These are phyloP conservation scores for Pelochelys cantorii DNA, from an alignment of 2,797 vertebrate species.

Conservation along the genomic window DNA sequence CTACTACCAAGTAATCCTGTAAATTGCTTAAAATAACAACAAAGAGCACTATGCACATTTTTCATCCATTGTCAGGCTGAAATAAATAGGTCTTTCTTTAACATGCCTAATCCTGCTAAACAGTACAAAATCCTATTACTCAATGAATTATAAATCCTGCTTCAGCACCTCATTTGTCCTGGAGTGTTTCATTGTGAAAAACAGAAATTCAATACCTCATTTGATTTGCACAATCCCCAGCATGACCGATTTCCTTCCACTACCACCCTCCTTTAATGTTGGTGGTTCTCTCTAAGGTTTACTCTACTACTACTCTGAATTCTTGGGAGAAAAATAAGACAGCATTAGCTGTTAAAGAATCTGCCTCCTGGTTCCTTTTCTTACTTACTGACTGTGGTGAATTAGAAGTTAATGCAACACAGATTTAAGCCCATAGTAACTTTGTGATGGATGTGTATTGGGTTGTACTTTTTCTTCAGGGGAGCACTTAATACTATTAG, in stretches of 20 bases:
- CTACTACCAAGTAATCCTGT: constrained; percentile 73
- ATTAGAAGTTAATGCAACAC: not conserved
- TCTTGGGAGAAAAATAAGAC: not conserved
- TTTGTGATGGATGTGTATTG: not conserved
- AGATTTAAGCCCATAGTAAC: not conserved
- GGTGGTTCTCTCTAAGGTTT: constrained; percentile 35
- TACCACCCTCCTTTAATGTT: not conserved
- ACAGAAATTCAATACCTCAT: constrained; percentile 78
- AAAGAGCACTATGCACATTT: constrained; percentile 70
- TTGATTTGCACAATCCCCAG: constrained; percentile 60
- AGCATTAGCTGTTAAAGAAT: not conserved
- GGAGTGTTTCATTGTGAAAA: constrained; percentile 71
- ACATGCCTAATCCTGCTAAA: constrained; percentile 90
- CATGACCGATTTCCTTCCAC: not conserved
- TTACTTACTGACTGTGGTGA: not conserved
- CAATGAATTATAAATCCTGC: constrained; percentile 88
- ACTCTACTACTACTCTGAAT: not conserved
- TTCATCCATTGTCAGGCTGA: constrained; percentile 79
- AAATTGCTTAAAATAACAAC: constrained; percentile 79
- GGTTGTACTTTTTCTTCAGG: not conserved
- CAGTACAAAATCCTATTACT: constrained; percentile 90
- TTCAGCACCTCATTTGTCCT: constrained; percentile 78
- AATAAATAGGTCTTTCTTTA: constrained; percentile 89
- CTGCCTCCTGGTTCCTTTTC: not conserved
- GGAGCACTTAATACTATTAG: not conserved